Evolutionary conservation across 2,797 vertebrate genomes (phyloP), one percentile per base, ranked within the genome.

Genomic region (Ateles fusciceps): DNA sequence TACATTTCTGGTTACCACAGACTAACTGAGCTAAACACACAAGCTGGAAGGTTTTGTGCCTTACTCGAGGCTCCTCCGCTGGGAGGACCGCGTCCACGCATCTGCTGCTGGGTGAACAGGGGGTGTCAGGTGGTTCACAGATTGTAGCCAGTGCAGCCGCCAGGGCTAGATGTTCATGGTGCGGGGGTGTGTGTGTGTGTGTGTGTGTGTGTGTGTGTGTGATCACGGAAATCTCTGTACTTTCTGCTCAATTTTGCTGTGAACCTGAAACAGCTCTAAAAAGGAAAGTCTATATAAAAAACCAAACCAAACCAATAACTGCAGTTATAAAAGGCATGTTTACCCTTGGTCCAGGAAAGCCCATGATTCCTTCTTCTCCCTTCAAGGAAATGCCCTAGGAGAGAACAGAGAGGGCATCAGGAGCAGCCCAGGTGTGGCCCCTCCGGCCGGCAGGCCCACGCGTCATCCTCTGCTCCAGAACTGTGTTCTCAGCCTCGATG

Each of bases 361-460:
- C 99, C 74, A 98, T 96, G 74, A 99, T 94, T 33, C 99, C 99
- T 61, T 98, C 98, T 98, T 99, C 99, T 96, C 99, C 99, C 98
- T 98, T 99, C 97, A 99, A 95, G 9, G 85, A 81, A 1, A 57
- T 2, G 85, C 99, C 99, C 99, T 99, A 98, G 94, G 96, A 98
- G 95, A 98, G 48, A 97, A 22, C 12, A 30, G 15, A 33, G 26
- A 59, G 21, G 15, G 22, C 1, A 13, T 83, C 21, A 72, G 46
- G 26, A 3, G 21, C 52, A n/a, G 21, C 78, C 2, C n/a, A 12
- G 2, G 39, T 22, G 26, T 1, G 22, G 42, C 13, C 48, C 33
- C 79, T 21, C 50, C 0, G 7, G 71, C 80, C 1, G 0, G 39
- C 21, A 39, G 68, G 68, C 19, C 21, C 10, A 12, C 2, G 10